Conservation (phyloP, 2,888 invertebrate genomes). For the Drosophila trichaetosa region DNA sequence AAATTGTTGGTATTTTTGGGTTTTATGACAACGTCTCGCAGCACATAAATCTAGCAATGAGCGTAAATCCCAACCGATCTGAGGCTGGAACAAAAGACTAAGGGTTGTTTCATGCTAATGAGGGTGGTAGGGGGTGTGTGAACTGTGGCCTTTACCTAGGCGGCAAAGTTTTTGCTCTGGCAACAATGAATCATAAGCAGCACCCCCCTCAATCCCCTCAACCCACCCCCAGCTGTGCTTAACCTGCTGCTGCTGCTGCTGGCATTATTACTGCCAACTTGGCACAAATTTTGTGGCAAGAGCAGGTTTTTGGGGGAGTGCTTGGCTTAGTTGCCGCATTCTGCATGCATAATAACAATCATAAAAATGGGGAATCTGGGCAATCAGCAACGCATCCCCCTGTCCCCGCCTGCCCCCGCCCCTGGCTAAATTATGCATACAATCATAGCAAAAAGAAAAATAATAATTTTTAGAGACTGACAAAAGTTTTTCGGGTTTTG, state of each 20-base stretch:
- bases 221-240: conserved; percentile 24
- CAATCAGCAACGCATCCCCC: conserved; percentile 18
- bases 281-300: conserved; percentile 45
- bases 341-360: conserved; percentile 76
- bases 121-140: conserved; percentile 21
- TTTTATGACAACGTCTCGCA: conserved; percentile 63
- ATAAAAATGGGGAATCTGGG: conserved; percentile 59
- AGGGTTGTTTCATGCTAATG: conserved; percentile 74
- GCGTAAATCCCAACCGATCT: conserved; percentile 56
- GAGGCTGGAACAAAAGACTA: conserved; percentile 40
- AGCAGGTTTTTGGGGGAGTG: conserved; percentile 1
- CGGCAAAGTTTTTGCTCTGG: conserved; percentile 32
- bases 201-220: conserved; percentile 1
- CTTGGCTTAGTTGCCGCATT: conserved; percentile 25
- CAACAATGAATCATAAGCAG: conserved; percentile 69
- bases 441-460: conserved; percentile 51
- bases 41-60: conserved; percentile 69
- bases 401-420: background rate
- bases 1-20: conserved; percentile 64
- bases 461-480: conserved; percentile 47
- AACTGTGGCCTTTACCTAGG: conserved; percentile 51
- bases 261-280: conserved; percentile 56
- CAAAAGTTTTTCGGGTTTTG: conserved; percentile 29
- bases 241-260: conserved; percentile 33
- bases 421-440: conserved; percentile 68